Conservation (phyloP, 2,113 vertebrate genomes). For the Aptenodytes forsteri region DNA sequence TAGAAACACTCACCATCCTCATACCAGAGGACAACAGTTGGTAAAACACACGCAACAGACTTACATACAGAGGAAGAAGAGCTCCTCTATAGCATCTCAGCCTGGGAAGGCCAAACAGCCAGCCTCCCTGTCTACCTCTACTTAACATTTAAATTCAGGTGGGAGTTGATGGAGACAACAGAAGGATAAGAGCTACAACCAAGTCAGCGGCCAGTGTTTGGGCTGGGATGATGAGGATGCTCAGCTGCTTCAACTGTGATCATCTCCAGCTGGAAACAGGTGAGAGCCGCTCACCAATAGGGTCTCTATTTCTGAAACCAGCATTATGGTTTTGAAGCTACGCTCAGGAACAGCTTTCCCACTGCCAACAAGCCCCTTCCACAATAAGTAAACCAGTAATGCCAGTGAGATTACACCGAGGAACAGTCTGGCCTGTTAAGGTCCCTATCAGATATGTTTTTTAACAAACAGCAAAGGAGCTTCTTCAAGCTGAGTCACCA, state of each 20-base stretch:
- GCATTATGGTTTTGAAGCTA: not conserved
- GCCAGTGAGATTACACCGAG: not conserved
- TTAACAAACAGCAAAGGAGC: not conserved
- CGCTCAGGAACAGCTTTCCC: not conserved
- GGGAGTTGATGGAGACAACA: not conserved
- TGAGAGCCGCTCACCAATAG: not conserved
- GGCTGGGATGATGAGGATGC: not conserved
- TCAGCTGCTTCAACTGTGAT: not conserved
- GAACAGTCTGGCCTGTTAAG: not conserved
- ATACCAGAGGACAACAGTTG: not conserved
- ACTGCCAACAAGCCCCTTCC: not conserved
- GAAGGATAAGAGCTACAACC: not conserved
- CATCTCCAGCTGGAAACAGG: not conserved
- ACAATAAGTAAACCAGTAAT: not conserved
- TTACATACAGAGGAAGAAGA: not conserved
- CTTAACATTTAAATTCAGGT: not conserved
- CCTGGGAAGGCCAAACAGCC: not conserved
- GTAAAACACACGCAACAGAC: not conserved
- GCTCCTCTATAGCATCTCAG: not conserved
- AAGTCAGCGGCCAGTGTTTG: not conserved
- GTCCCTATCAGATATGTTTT: not conserved
- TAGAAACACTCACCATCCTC: not conserved
- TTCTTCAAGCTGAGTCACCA: not conserved
- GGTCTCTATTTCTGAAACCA: not conserved
- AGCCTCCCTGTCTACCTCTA: rapidly evolving